phyloP scores from a whole-genome alignment of 30 jellyfish, hydroid and myxozoan species.

The Hydractinia echinata region DNA sequence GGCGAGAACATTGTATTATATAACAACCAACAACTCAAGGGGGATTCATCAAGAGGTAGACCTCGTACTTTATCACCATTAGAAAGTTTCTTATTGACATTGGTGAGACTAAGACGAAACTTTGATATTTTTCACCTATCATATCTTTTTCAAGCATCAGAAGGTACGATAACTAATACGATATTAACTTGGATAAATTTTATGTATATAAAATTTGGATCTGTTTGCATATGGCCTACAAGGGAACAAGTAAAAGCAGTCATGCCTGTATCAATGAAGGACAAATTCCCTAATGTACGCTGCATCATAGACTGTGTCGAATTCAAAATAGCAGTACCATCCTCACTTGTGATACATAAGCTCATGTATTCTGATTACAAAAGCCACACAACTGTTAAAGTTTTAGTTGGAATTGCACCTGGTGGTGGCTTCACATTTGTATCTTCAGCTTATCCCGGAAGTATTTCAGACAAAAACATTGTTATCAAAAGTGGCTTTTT shows the following conservation, averaged over 20 bases:
- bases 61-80: conserved; percentile 15
- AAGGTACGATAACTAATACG: not conserved
- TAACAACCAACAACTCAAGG: not conserved
- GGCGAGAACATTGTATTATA: conserved; percentile 18
- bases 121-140: not conserved
- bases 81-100: conserved; percentile 17
- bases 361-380: too few relatives aligned
- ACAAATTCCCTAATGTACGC: conserved; percentile 16
- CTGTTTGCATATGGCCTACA: conserved; percentile 18
- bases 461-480: too few relatives aligned
- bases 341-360: too few relatives aligned
- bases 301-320: conserved; percentile 17
- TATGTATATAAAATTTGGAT: conserved; percentile 10
- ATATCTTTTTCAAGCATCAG: conserved; percentile 14
- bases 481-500: too few relatives aligned
- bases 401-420: too few relatives aligned
- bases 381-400: too few relatives aligned
- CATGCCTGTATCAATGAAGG: conserved; percentile 26
- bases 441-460: too few relatives aligned
- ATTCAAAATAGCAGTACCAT: not conserved
- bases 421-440: too few relatives aligned
- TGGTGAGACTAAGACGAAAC: conserved; percentile 19
- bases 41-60: not conserved
- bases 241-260: not conserved
- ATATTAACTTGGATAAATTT: conserved; percentile 14